A percentile compares a stretch with the other conserved stretches of the same genome.
phyloP scores from a whole-genome alignment of 2,113 vertebrate genomes.

The Oncorhynchus keta region DNA sequence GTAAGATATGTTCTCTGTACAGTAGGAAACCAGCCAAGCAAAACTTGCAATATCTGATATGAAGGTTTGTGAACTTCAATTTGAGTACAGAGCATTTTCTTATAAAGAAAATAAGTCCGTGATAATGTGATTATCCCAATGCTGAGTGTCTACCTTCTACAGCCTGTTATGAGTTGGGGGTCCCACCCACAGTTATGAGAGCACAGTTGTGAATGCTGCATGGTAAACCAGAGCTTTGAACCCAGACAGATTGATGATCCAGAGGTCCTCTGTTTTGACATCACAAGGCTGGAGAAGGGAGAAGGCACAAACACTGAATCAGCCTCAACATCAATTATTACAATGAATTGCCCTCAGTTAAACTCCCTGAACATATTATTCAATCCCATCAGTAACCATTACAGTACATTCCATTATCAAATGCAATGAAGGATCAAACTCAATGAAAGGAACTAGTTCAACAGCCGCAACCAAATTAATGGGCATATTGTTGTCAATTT shows the following conservation, averaged over 20 bases:
- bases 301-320: slow-evolving; percentile 46
- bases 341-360: slow-evolving; percentile 11
- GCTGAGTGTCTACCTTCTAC: not conserved
- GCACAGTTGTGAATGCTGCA: not conserved
- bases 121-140: not conserved
- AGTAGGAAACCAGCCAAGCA: not conserved
- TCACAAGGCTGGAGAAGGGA: slow-evolving; percentile 37
- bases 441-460: slow-evolving; percentile 56
- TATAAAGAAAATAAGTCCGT: not conserved
- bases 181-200: slow-evolving; percentile 1
- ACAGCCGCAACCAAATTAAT: not conserved
- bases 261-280: slow-evolving; percentile 36
- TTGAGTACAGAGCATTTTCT: slow-evolving; percentile 2
- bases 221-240: slow-evolving; percentile 17
- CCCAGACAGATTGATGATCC: slow-evolving; percentile 40
- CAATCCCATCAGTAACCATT: slow-evolving; percentile 45
- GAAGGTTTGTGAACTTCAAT: not conserved
- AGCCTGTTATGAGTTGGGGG: not conserved
- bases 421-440: slow-evolving; percentile 47
- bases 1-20: not conserved
- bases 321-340: slow-evolving; percentile 52
- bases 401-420: slow-evolving; percentile 43
- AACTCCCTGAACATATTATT: slow-evolving; percentile 28
- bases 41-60: slow-evolving; percentile 9
- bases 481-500: too few relatives aligned